Evolutionary conservation across 2,113 vertebrate genomes (phyloP).

Genomic region (Saguinus midas): DNA sequence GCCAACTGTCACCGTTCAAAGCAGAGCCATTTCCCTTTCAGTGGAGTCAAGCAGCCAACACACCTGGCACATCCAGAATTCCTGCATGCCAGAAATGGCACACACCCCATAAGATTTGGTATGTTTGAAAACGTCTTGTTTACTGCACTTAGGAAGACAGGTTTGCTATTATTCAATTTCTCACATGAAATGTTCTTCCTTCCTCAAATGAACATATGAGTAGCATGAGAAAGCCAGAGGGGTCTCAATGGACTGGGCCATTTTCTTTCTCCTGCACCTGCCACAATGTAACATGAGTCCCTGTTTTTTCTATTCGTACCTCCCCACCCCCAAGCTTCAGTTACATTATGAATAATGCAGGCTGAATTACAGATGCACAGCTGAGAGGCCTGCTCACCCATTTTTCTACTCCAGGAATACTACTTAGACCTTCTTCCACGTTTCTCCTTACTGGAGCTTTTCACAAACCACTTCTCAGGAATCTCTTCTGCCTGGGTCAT

Average conservation of each 20-base stretch:
- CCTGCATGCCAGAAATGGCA: constrained; percentile 35
- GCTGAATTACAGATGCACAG: neutral
- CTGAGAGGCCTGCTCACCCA: constrained; percentile 20
- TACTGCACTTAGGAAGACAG: constrained; percentile 1
- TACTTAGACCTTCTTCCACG: neutral
- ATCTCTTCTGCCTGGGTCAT: neutral
- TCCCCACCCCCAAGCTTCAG: constrained; percentile 37
- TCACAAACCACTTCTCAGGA: neutral
- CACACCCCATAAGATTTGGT: neutral
- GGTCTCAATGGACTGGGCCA: constrained; percentile 21
- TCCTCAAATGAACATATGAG: constrained; percentile 14
- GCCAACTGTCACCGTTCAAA: constrained; percentile 54
- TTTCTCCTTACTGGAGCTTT: neutral
- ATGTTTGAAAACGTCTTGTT: constrained; percentile 20
- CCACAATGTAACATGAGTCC: constrained; percentile 57
- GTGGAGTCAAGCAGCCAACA: constrained; percentile 7
- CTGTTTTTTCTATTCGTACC: constrained; percentile 61
- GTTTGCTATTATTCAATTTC: neutral
- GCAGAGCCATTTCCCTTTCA: constrained; percentile 49
- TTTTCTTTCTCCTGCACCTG: constrained; percentile 53
- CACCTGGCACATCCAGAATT: constrained; percentile 55
- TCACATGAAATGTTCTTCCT: constrained; percentile 34
- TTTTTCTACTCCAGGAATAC: constrained; percentile 24
- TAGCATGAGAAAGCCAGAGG: neutral
- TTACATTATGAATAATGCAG: constrained; percentile 79